phyloP scores from a whole-genome alignment of 2,888 invertebrate genomes.

The Rhyacophila evoluta region DNA sequence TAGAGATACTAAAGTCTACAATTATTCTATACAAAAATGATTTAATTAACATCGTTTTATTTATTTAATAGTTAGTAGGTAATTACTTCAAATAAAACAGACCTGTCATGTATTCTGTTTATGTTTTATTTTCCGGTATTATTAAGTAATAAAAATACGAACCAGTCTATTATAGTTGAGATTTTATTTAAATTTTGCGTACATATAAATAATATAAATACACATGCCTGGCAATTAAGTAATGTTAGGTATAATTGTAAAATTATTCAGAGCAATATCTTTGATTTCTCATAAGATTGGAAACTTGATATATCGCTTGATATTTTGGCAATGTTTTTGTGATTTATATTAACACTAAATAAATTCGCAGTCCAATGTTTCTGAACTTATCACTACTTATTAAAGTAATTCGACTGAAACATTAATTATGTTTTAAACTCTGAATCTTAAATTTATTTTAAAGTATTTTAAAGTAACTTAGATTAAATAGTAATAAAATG shows the following conservation, averaged over 20 bases:
- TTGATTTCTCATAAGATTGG: slow-evolving; percentile 46
- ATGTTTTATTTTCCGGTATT: too few species aligned
- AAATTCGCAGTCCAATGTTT: not conserved
- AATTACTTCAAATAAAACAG: too few species aligned
- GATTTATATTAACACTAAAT: not conserved
- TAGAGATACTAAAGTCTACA: too few species aligned
- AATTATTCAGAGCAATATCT: slow-evolving; percentile 35
- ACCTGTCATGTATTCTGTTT: too few species aligned
- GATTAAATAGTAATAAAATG: too few species aligned
- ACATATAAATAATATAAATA: not conserved
- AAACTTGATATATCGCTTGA: slow-evolving; percentile 36
- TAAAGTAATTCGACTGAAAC: not conserved
- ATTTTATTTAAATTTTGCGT: not conserved
- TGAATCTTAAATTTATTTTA: not conserved
- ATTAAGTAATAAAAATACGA: too few species aligned
- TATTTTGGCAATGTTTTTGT: not conserved
- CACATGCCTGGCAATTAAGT: slow-evolving; percentile 30
- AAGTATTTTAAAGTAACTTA: too few species aligned
- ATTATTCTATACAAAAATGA: too few species aligned
- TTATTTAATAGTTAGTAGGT: too few species aligned
- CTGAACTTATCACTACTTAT: not conserved
- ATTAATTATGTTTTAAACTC: not conserved
- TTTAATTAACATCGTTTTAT: too few species aligned
- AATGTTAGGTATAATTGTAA: slow-evolving; percentile 35
- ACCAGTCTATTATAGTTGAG: too few species aligned